Evolutionary conservation across 1,140 invertebrate genomes (phyloP), one percentile per base, ranked within the genome.

Genomic region (Lepidurus arcticus): DNA sequence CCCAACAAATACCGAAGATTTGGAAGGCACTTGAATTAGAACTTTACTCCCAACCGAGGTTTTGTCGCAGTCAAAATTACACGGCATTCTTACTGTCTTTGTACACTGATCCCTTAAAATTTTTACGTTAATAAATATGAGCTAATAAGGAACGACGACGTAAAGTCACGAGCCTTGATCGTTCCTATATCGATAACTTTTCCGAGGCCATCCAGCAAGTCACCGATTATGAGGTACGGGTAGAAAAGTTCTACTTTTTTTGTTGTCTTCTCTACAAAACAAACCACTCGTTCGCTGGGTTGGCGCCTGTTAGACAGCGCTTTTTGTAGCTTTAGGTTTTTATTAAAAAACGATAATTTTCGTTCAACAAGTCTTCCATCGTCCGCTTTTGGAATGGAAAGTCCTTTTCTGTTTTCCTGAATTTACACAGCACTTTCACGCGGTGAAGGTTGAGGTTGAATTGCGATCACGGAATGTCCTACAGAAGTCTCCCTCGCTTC

Each of bases 11-110:
- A 9, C 53, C 9, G 21, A 65, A 65, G 16, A 65, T 65, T 65
- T 65, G 53, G 13, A 65, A 65, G 53, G 53, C 53, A 65, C 53
- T 65, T 65, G 53, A 65, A 65, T 65, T 65, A 65, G 53, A 65
- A 65, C 53, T 65, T 65, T 65, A 65, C 21, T 65, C 53, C 8
- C 21, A 21, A 11, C 53, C 21, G 53, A 1, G 53, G 53, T 65
- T 21, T n/a, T 21, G 9, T 11, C 53, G 13, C 13, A 13, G 53
- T 65, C 53, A 34, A 9, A 21, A 13, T 9, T 65, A 65, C 53
- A 65, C 8, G 21, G 6, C 21, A 7, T 16, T 21, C 13, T 65
- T 65, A 5, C 53, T 16, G 53, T 21, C 21, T 34, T 34, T 34
- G 34, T 65, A 65, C 53, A 65, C 53, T 65, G 53, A 7, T 65